Conservation (phyloP, 2,113 vertebrate species). For the Hippocampus abdominalis region DNA sequence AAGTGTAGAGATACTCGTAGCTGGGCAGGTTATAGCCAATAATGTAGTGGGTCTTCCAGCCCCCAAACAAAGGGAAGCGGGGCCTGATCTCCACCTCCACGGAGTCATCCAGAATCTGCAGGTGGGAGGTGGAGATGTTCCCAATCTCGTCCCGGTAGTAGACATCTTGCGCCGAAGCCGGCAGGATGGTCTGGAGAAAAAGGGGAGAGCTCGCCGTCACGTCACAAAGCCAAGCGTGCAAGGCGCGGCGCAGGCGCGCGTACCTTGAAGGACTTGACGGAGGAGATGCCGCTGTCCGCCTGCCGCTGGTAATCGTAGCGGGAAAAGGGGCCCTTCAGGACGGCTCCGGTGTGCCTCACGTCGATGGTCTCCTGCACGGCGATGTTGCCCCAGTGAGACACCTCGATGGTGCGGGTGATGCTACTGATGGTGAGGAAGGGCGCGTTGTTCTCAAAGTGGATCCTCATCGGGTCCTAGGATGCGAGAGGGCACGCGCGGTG, state of each 20-base stretch:
- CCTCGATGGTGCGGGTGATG: conserved; percentile 90
- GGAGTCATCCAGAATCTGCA: conserved; percentile 92
- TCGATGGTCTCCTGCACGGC: conserved; percentile 94
- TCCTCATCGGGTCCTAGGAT: conserved; percentile 84
- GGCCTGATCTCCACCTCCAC: conserved; percentile 97
- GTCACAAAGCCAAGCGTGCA: not conserved
- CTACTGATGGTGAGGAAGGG: conserved; percentile 94
- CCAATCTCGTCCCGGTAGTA: conserved; percentile 98
- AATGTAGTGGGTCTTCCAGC: conserved; percentile 98
- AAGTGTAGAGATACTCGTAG: conserved; percentile 96
- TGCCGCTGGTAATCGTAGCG: conserved; percentile 98
- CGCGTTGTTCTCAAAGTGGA: conserved; percentile 97
- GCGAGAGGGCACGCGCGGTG: conserved; percentile 3
- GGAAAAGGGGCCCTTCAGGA: conserved; percentile 93
- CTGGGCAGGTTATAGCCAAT: conserved; percentile 97
- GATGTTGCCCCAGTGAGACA: conserved; percentile 98
- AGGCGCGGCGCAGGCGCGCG: conserved; percentile 21
- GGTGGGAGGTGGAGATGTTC: conserved; percentile 97
- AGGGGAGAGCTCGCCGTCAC: not conserved
- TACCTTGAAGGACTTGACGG: conserved; percentile 98
- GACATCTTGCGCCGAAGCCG: conserved; percentile 95
- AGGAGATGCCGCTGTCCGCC: conserved; percentile 97
- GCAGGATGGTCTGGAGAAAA: conserved; percentile 92
- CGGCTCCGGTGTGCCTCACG: conserved; percentile 91
- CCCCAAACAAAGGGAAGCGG: conserved; percentile 93